Conservation (phyloP, 2,888 invertebrate species). For the Sphaeridia pumilis region DNA sequence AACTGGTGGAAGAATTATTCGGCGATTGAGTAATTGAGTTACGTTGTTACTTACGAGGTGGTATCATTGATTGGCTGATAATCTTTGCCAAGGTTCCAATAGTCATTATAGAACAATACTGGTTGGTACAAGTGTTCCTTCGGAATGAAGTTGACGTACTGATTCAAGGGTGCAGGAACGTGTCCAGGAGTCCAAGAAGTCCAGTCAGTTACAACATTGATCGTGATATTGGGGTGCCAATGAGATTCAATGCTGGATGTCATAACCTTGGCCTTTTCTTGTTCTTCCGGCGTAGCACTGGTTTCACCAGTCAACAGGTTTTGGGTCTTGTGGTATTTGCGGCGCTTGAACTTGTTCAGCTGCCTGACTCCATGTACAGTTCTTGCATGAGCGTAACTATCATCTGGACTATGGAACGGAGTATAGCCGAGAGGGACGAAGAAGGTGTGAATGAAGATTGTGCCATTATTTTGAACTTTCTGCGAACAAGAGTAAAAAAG, state of each 20-base stretch:
- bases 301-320: constrained; percentile 90
- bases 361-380: constrained; percentile 64
- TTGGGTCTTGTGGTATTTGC: constrained; percentile 73
- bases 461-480: constrained; percentile 72
- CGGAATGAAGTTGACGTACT: constrained; percentile 70
- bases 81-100: constrained; percentile 96
- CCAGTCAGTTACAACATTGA: constrained; percentile 90
- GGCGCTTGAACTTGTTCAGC: constrained; percentile 82
- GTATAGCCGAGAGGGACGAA: constrained; percentile 69
- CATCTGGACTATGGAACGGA: constrained; percentile 60
- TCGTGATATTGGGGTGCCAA: constrained; percentile 98
- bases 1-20: neutral
- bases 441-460: constrained; percentile 83
- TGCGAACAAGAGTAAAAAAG: too few species aligned
- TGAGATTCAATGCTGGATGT: constrained; percentile 86
- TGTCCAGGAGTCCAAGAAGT: constrained; percentile 85
- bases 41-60: constrained; percentile 47
- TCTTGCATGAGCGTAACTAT: constrained; percentile 53
- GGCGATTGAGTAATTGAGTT: neutral
- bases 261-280: constrained; percentile 58
- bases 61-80: constrained; percentile 84
- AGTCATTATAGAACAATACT: constrained; percentile 88
- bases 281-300: constrained; percentile 57
- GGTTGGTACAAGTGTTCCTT: constrained; percentile 80
- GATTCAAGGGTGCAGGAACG: constrained; percentile 68